phyloP scores from a whole-genome alignment of 2,113 vertebrate species.

The Tenrec ecaudatus region DNA sequence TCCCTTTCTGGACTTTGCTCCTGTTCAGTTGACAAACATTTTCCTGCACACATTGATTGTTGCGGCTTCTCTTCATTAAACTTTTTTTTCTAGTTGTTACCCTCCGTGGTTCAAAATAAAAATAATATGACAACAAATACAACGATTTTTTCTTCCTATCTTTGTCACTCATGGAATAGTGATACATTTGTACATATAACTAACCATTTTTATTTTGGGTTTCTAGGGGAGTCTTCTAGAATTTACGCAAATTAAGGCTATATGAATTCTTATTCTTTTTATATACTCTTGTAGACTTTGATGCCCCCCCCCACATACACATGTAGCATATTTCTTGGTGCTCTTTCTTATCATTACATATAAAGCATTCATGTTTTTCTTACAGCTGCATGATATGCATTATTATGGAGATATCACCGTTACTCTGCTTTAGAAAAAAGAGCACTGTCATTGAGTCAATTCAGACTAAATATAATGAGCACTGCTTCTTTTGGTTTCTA shows the following conservation, averaged over 20 bases:
- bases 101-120: neutral
- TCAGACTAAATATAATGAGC: too few relatives aligned
- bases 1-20: neutral
- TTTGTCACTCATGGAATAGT: neutral
- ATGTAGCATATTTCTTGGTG: neutral
- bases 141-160: neutral
- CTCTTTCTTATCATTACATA: neutral
- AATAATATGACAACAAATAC: neutral
- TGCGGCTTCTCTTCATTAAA: conserved; percentile 1
- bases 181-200: neutral
- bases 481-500: too few relatives aligned
- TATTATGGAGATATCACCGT: neutral
- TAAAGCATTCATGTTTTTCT: neutral
- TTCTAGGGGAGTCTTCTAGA: neutral
- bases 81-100: neutral
- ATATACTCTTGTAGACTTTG: neutral
- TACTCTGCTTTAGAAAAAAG: neutral
- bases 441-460: too few relatives aligned
- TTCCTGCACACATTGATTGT: neutral
- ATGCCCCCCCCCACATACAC: neutral
- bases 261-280: conserved; percentile 15
- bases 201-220: neutral
- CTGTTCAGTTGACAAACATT: neutral
- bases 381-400: neutral
- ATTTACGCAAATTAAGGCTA: neutral